phyloP scores from a whole-genome alignment of 2,797 vertebrate genomes.

The Myotis findleyi region DNA sequence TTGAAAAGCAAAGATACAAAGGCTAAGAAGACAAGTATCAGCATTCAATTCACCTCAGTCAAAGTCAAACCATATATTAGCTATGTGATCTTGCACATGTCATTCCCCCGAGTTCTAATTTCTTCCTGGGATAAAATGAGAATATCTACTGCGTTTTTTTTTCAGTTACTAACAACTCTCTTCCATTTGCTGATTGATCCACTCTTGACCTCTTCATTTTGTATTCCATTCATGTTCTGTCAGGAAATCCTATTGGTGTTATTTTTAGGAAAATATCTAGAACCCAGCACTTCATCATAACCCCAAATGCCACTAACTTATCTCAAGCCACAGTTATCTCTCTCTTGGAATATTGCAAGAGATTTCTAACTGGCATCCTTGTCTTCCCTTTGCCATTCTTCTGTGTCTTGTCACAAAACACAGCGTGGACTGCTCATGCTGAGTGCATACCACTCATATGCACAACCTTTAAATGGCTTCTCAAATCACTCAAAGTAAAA shows the following conservation, averaged over 20 bases:
- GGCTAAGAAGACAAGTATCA: background rate
- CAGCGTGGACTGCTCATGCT: background rate
- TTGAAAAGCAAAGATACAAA: background rate
- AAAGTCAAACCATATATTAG: background rate
- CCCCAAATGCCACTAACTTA: background rate
- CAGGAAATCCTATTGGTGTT: background rate
- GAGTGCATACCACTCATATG: background rate
- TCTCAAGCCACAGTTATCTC: background rate
- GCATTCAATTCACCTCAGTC: background rate
- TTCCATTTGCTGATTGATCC: background rate
- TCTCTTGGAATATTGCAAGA: background rate
- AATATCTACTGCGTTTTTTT: background rate
- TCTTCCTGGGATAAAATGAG: background rate
- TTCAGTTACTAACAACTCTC: background rate
- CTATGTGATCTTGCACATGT: background rate
- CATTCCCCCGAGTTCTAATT: background rate
- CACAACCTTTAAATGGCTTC: background rate
- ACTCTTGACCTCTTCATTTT: conserved; percentile 37
- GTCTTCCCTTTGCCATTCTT: background rate
- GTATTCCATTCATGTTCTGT: background rate
- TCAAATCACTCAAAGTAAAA: background rate
- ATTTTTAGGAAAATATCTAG: background rate
- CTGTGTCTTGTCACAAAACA: background rate
- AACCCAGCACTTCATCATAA: background rate
- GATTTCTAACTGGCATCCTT: background rate